These are phyloP conservation scores for Tubulanus polymorphus DNA, from an alignment of 2,888 invertebrate species.

Conservation along the genomic window DNA sequence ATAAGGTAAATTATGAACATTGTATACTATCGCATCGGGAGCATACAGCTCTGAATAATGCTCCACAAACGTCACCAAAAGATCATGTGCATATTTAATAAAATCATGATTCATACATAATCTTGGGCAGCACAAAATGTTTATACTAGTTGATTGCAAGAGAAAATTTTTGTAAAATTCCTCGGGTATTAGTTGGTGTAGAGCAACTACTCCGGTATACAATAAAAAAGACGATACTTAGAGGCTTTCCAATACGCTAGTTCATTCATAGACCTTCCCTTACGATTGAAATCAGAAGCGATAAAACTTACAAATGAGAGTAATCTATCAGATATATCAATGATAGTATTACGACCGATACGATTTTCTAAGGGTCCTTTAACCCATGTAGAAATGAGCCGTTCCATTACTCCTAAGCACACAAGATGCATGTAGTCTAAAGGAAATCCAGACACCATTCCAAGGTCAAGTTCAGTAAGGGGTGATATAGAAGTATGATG, in stretches of 20 bases:
- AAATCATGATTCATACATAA: conserved; percentile 6
- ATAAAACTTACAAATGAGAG: conserved; percentile 8
- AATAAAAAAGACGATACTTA: conserved; percentile 31
- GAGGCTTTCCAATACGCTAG: conserved; percentile 38
- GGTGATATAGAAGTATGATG: conserved; percentile 15
- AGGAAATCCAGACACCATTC: conserved; percentile 13
- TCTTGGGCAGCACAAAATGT: conserved; percentile 7
- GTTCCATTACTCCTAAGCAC: conserved; percentile 38
- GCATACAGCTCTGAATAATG: conserved; percentile 14
- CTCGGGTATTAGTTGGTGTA: conserved; percentile 8
- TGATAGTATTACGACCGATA: conserved; percentile 8
- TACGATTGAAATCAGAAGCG: conserved; percentile 31
- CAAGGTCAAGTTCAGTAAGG: conserved; percentile 13
- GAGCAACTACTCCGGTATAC: conserved; percentile 28
- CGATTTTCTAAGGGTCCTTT: conserved; percentile 21
- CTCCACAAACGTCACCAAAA: conserved; percentile 15
- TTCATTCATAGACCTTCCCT: conserved; percentile 28
- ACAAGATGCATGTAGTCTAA: conserved; percentile 34
- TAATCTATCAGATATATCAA: conserved; percentile 13
- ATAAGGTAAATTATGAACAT: too few relatives aligned
- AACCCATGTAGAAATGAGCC: conserved; percentile 28
- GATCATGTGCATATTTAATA: conserved; percentile 16
- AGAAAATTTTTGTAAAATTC: conserved; percentile 18
- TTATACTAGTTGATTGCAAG: conserved; percentile 14
- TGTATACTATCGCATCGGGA: conserved; percentile 20